phyloP scores from a whole-genome alignment of 1,140 invertebrate genomes.

The Bicyclus anynana region DNA sequence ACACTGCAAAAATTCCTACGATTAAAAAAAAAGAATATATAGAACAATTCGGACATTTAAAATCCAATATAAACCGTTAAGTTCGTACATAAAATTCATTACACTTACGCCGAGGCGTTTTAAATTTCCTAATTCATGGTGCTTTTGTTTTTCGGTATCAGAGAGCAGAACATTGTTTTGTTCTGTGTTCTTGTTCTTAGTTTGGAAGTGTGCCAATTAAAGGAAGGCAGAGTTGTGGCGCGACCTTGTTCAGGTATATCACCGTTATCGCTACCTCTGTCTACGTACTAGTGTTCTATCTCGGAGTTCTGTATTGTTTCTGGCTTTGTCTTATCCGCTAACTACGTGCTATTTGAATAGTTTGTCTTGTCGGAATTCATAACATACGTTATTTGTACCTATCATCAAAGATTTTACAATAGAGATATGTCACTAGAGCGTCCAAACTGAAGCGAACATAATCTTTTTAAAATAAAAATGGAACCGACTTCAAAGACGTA shows the following conservation, averaged over 20 bases:
- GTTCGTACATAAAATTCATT: not conserved
- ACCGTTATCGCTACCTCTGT: not conserved
- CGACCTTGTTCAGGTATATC: slow-evolving; percentile 12
- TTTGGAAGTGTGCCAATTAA: slow-evolving; percentile 30
- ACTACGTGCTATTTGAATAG: not conserved
- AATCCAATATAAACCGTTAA: slow-evolving; percentile 7
- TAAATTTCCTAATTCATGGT: not conserved
- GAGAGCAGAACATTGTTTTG: not conserved
- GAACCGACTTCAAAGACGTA: too few relatives aligned
- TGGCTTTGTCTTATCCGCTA: not conserved
- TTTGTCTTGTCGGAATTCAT: not conserved
- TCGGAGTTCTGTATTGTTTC: not conserved
- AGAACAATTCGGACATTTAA: slow-evolving; percentile 1
- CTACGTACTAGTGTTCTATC: not conserved
- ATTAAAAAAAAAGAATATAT: not conserved
- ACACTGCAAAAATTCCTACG: too few relatives aligned
- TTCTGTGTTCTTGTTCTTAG: not conserved
- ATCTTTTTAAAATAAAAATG: too few relatives aligned
- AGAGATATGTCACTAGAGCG: too few relatives aligned
- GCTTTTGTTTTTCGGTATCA: not conserved
- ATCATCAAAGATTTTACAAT: too few relatives aligned
- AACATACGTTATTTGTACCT: too few relatives aligned
- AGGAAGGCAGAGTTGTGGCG: slow-evolving; percentile 23
- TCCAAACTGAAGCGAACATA: too few relatives aligned
- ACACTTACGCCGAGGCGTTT: not conserved